Conservation (phyloP, 2,888 invertebrate genomes). For the Epinotia demarniana region DNA sequence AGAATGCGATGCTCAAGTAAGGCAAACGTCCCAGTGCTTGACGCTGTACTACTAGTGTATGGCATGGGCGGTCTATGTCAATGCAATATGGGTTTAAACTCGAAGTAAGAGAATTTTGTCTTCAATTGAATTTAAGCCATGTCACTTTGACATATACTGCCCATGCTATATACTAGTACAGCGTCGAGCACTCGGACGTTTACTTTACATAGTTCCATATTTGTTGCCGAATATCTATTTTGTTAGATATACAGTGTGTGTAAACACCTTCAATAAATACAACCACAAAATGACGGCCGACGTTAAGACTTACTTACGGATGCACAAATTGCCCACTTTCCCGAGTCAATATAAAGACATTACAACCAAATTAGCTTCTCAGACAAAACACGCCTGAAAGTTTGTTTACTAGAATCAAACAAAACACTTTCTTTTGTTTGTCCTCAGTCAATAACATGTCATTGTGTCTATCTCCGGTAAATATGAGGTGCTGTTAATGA, state of each 20-base stretch:
- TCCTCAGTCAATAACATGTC: slow-evolving; percentile 45
- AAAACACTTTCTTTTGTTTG: slow-evolving; percentile 46
- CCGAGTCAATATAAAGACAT: slow-evolving; percentile 24
- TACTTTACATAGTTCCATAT: no score
- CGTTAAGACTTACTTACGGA: neutral
- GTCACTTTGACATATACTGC: no score
- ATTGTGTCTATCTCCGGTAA: slow-evolving; percentile 41
- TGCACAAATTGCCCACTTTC: slow-evolving; percentile 7
- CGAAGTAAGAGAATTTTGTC: no score
- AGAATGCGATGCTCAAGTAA: neutral
- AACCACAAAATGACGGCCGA: neutral
- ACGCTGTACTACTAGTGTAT: no score
- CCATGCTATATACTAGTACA: no score
- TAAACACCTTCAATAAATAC: neutral
- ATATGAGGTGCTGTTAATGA: slow-evolving; percentile 38
- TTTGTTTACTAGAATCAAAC: slow-evolving; percentile 39
- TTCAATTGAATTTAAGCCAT: no score
- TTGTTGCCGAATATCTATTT: no score
- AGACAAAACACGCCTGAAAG: slow-evolving; percentile 11
- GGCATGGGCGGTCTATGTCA: no score
- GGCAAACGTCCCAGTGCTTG: no score
- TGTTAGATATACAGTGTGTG: neutral
- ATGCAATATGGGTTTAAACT: no score
- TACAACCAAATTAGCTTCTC: slow-evolving; percentile 20
- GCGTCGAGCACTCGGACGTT: no score